phyloP scores from a whole-genome alignment of 2,113 vertebrate species.

The Telmatochromis bifrenatus region DNA sequence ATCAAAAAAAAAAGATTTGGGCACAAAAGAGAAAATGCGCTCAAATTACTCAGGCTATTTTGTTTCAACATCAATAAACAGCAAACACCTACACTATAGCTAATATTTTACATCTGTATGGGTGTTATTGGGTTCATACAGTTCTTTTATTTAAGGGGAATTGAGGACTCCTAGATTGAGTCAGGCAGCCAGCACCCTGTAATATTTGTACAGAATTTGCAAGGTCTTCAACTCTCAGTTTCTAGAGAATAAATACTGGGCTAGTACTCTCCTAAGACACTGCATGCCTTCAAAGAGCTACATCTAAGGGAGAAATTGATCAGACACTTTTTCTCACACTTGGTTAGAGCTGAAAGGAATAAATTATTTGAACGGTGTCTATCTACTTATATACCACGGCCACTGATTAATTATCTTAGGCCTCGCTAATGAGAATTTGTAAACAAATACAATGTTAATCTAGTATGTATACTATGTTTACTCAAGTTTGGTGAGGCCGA shows the following conservation, averaged over 20 bases:
- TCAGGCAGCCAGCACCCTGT: constrained; percentile 1
- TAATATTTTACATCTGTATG: not conserved
- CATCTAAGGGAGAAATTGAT: constrained; percentile 67
- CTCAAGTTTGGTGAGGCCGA: constrained; percentile 60
- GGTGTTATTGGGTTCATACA: not conserved
- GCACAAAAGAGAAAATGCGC: not conserved
- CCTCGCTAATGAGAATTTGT: constrained; percentile 68
- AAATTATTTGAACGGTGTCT: constrained; percentile 55
- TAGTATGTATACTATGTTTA: constrained; percentile 65
- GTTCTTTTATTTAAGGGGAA: constrained; percentile 11
- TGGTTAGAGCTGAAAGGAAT: constrained; percentile 49
- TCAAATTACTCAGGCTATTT: not conserved
- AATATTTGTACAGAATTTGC: constrained; percentile 36
- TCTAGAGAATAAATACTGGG: constrained; percentile 33
- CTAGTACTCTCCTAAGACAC: constrained; percentile 39
- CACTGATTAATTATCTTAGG: constrained; percentile 65
- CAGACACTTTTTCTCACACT: constrained; percentile 63
- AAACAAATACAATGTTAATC: constrained; percentile 70
- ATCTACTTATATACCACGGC: constrained; percentile 39
- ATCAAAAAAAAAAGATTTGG: not conserved
- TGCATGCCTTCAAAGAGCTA: constrained; percentile 58
- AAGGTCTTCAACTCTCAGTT: constrained; percentile 37
- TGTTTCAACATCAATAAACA: not conserved
- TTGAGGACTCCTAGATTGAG: constrained; percentile 4
- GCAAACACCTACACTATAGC: not conserved